Conservation (phyloP, 2,888 invertebrate genomes). For the Amitus sp. region DNA sequence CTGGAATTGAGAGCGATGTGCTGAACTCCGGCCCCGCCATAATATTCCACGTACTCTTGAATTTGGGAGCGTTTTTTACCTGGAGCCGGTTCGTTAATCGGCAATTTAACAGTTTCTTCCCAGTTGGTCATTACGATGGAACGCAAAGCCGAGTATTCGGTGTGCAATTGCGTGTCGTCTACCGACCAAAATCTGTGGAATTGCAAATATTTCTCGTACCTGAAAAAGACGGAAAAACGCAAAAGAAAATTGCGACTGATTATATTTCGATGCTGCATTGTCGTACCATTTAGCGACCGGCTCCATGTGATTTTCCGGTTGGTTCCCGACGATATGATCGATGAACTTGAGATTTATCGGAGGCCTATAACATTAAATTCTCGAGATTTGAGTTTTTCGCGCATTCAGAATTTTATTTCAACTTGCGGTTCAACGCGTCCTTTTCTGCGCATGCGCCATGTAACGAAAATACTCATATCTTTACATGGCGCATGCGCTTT, state of each 20-base stretch:
- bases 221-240: conserved; percentile 48
- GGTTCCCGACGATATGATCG: conserved; percentile 98
- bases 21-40: conserved; percentile 97
- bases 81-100: conserved; percentile 96
- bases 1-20: conserved; percentile 97
- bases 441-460: too few species aligned
- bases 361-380: too few species aligned
- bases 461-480: too few species aligned
- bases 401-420: too few species aligned
- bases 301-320: conserved; percentile 93
- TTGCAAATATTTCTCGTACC: conserved; percentile 78
- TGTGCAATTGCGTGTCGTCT: conserved; percentile 95
- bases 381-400: too few species aligned
- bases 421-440: too few species aligned
- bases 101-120: conserved; percentile 97
- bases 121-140: conserved; percentile 98
- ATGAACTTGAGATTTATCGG: conserved; percentile 83
- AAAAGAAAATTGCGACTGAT: not conserved
- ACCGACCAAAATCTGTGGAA: conserved; percentile 98
- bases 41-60: conserved; percentile 97
- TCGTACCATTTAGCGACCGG: conserved; percentile 84
- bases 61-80: conserved; percentile 98
- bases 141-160: conserved; percentile 95
- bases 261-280: too few species aligned
- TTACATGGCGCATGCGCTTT: too few species aligned